Conservation (phyloP, 2,797 vertebrate species). For the Thamnophis elegans region DNA sequence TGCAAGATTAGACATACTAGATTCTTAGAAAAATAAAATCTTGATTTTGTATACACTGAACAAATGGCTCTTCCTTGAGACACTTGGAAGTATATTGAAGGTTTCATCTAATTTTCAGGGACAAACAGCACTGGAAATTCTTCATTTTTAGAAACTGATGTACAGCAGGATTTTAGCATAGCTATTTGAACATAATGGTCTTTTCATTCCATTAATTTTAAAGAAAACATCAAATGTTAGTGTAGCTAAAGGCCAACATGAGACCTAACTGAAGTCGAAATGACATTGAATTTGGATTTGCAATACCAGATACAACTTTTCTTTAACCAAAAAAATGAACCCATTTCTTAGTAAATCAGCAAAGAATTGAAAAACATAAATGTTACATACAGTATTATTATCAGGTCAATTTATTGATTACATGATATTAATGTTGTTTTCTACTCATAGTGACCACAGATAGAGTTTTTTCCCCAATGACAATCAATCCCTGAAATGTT, state of each 20-base stretch:
- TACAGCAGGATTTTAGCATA: background rate
- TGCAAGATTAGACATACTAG: background rate
- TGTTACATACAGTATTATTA: background rate
- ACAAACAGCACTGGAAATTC: background rate
- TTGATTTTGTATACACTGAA: background rate
- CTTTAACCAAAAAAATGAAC: background rate
- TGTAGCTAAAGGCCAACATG: background rate
- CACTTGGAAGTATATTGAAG: background rate
- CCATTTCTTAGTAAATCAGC: background rate
- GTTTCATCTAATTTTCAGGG: background rate
- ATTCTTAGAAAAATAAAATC: background rate
- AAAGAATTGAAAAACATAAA: background rate
- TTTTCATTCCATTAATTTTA: background rate
- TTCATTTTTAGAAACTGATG: background rate
- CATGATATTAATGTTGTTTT: background rate
- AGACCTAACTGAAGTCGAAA: background rate
- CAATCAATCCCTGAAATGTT: background rate
- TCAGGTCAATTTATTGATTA: background rate
- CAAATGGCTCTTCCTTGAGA: background rate
- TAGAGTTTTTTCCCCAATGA: background rate
- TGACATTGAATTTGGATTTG: background rate
- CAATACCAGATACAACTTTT: background rate
- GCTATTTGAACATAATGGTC: background rate
- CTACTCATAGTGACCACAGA: background rate
- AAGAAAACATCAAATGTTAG: background rate